Evolutionary conservation across 2,113 vertebrate genomes (phyloP).

Genomic region (Gasterosteus nipponicus): DNA sequence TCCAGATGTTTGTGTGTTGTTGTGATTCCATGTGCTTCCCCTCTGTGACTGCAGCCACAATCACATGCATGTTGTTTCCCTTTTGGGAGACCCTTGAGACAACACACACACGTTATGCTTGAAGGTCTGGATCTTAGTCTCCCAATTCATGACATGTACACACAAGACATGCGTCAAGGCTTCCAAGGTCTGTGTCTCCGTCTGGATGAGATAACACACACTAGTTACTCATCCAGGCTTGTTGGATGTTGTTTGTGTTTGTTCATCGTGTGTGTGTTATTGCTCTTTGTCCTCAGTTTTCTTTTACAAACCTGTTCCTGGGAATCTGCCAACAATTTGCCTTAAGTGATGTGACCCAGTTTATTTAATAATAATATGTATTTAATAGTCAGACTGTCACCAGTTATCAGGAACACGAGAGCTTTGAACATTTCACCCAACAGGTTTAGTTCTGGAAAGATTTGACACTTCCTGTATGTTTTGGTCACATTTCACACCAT

Average conservation of each 20-base stretch:
- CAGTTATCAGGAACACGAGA: background rate
- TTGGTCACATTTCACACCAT: background rate
- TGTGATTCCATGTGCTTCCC: too few species aligned
- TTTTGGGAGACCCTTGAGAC: too few species aligned
- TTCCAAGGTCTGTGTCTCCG: too few species aligned
- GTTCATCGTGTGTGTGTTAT: background rate
- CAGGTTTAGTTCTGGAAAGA: background rate
- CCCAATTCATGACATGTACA: too few species aligned
- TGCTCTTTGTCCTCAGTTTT: background rate
- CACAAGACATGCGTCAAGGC: too few species aligned
- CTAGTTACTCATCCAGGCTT: too few species aligned
- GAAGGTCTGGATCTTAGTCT: too few species aligned
- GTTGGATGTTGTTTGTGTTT: background rate
- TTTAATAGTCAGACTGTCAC: too few species aligned
- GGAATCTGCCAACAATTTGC: conserved; percentile 13
- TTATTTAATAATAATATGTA: background rate
- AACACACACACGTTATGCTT: too few species aligned
- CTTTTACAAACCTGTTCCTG: conserved; percentile 24
- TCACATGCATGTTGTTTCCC: background rate
- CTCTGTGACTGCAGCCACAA: background rate
- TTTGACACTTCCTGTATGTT: background rate
- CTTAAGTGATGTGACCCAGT: background rate
- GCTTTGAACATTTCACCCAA: background rate
- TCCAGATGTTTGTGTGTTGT: too few species aligned
- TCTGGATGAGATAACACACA: too few species aligned